These are phyloP conservation scores for Paramisgurnus dabryanus DNA, from an alignment of 2,113 vertebrate genomes.

Conservation along the genomic window DNA sequence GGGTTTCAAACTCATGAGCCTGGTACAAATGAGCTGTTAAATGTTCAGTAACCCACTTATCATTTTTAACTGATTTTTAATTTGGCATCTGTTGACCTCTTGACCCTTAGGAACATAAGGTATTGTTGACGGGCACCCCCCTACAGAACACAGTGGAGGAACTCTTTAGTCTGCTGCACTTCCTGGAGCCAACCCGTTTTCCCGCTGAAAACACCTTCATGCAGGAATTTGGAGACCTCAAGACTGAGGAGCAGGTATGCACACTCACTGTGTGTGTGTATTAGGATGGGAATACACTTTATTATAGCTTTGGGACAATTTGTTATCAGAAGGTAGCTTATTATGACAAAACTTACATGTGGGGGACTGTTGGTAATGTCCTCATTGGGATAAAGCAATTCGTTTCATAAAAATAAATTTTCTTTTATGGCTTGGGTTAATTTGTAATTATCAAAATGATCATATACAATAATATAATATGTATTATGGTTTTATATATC, in stretches of 20 bases:
- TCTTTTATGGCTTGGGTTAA: not conserved
- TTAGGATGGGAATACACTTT: not conserved
- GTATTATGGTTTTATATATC: too few relatives aligned
- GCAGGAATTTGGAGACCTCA: conserved; percentile 97
- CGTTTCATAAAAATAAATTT: not conserved
- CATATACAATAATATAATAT: too few relatives aligned
- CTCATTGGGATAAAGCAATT: too few relatives aligned
- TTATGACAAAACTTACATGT: too few relatives aligned
- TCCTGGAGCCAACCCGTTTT: conserved; percentile 91
- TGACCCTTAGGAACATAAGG: conserved; percentile 88
- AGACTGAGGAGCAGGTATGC: conserved; percentile 92
- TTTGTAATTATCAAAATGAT: too few relatives aligned
- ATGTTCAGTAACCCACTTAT: not conserved
- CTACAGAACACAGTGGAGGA: conserved; percentile 99
- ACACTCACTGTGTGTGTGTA: not conserved
- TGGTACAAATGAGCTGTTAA: conserved; percentile 70
- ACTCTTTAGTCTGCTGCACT: conserved; percentile 95
- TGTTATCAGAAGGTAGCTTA: too few relatives aligned
- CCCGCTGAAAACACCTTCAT: conserved; percentile 94
- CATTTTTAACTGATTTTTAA: not conserved
- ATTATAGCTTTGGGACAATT: too few relatives aligned
- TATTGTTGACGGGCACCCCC: conserved; percentile 93
- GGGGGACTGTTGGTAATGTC: too few relatives aligned
- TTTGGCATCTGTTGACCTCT: conserved; percentile 13
- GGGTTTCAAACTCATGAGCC: conserved; percentile 96